These are phyloP conservation scores for Reticulitermes lucifugus DNA, from an alignment of 2,888 invertebrate genomes.

Conservation along the genomic window DNA sequence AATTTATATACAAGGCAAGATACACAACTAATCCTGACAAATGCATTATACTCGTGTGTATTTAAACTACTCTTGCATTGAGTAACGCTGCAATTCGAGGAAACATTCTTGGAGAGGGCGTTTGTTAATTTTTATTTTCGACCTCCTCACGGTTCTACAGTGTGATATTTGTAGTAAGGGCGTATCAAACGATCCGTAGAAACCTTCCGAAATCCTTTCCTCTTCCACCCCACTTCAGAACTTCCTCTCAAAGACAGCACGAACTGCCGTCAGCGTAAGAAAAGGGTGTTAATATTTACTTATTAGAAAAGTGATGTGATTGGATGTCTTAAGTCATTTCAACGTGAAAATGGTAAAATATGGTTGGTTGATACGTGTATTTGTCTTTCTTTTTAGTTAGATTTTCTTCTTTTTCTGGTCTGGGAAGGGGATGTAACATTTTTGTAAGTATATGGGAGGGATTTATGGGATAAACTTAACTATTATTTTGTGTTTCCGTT, in stretches of 20 bases:
- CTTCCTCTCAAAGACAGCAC: not conserved
- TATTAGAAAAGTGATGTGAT: not conserved
- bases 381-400: not conserved
- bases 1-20: too few relatives aligned
- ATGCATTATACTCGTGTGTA: not conserved
- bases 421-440: not conserved
- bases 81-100: not conserved
- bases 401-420: not conserved
- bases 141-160: not conserved
- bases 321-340: not conserved
- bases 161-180: constrained; percentile 12
- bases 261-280: not conserved
- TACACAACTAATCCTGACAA: too few relatives aligned
- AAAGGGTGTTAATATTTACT: constrained; percentile 16
- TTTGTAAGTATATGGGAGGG: constrained; percentile 5
- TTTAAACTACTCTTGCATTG: not conserved
- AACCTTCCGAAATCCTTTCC: not conserved
- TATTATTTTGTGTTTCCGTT: constrained; percentile 2
- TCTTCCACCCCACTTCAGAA: not conserved
- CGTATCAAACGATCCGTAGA: not conserved
- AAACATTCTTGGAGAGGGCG: constrained; percentile 4
- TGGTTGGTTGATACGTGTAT: constrained; percentile 1
- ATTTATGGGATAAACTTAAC: not conserved
- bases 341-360: not conserved
- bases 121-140: not conserved